Percentiles rank a stretch among this genome's conserved stretches.
These are phyloP conservation scores for Ailuropoda melanoleuca DNA, from an alignment of 2,113 vertebrate genomes.

Conservation along the genomic window DNA sequence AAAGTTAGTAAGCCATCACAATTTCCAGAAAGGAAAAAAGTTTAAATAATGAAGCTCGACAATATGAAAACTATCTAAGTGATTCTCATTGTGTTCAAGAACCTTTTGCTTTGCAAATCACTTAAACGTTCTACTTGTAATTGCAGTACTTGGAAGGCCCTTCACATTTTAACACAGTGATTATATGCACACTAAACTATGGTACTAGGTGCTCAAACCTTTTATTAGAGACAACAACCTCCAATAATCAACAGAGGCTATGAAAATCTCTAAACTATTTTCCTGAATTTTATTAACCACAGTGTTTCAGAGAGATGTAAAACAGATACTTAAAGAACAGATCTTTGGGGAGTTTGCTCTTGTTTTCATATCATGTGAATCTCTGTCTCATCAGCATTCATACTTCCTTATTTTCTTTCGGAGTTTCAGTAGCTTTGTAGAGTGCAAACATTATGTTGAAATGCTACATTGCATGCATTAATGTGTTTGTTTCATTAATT, in stretches of 20 bases:
- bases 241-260: neutral
- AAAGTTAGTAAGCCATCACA: slow-evolving; percentile 5
- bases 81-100: neutral
- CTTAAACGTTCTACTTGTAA: neutral
- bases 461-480: neutral
- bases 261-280: slow-evolving; percentile 15
- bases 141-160: neutral
- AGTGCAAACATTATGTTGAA: neutral
- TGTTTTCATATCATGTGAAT: neutral
- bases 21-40: slow-evolving; percentile 4
- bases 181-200: neutral
- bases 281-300: neutral
- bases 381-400: neutral
- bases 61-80: neutral
- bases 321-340: neutral
- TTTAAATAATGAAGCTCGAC: neutral
- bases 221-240: neutral
- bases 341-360: neutral
- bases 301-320: slow-evolving; percentile 4
- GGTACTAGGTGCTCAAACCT: neutral
- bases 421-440: neutral
- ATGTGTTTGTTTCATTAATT: neutral
- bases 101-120: neutral
- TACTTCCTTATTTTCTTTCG: slow-evolving; percentile 5
- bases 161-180: neutral